Percentiles rank a stretch among this genome's conserved stretches.
These are phyloP conservation scores for Leptocoma aspasia DNA, from an alignment of 2,113 vertebrate species.

Conservation along the genomic window DNA sequence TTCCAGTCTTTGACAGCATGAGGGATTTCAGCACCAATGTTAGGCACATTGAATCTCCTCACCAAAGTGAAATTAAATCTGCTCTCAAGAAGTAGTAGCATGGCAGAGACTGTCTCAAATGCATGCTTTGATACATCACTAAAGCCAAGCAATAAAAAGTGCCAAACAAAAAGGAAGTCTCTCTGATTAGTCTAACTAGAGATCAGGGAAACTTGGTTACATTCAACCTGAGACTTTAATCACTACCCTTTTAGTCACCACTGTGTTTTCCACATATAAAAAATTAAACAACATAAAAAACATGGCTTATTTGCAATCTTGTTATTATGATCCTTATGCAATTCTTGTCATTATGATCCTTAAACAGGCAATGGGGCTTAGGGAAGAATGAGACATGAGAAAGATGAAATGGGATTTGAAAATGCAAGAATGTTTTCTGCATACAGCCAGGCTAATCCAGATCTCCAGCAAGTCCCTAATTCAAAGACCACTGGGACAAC, in stretches of 20 bases:
- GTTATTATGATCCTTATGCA: neutral
- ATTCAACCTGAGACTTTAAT: neutral
- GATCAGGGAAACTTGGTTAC: neutral
- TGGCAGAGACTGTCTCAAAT: neutral
- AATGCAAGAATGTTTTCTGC: neutral
- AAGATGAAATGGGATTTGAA: neutral
- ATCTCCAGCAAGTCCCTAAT: neutral
- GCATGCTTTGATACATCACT: neutral
- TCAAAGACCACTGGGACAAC: neutral
- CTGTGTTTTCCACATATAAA: neutral
- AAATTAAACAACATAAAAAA: neutral
- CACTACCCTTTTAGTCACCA: neutral
- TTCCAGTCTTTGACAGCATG: slow-evolving; percentile 28
- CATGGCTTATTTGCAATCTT: neutral
- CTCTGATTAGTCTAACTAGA: neutral
- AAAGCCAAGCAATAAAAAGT: neutral
- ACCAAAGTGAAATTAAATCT: neutral
- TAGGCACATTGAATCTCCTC: neutral
- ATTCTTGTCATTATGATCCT: neutral
- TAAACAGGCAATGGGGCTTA: neutral
- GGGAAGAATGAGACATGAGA: neutral
- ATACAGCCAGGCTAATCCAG: neutral
- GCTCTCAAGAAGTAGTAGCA: neutral
- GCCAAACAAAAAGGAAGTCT: neutral
- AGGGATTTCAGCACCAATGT: neutral